Evolutionary conservation across 2,113 vertebrate genomes (phyloP).

Genomic region (Protobothrops mucrosquamatus): DNA sequence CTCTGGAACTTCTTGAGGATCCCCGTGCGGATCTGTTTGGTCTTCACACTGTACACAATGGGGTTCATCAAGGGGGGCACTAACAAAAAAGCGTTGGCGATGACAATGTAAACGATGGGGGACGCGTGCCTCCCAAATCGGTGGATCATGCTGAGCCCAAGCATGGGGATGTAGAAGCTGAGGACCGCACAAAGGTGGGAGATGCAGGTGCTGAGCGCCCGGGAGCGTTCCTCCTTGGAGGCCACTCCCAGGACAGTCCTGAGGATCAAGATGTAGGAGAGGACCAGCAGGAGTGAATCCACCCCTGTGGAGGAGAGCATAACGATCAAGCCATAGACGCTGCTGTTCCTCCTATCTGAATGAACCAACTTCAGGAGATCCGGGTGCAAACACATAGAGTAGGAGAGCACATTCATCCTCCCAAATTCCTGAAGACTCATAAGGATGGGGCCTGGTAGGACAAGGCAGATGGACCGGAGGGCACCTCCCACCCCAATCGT

Average conservation of each 20-base stretch:
- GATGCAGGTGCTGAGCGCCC: conserved; percentile 33
- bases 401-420: conserved; percentile 26
- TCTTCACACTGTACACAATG: conserved; percentile 51
- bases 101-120: conserved; percentile 4
- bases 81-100: conserved; percentile 50
- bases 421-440: conserved; percentile 48
- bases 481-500: conserved; percentile 23
- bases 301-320: conserved; percentile 32
- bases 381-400: conserved; percentile 59
- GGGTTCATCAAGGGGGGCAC: conserved; percentile 44
- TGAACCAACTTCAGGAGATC: conserved; percentile 33
- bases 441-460: conserved; percentile 10
- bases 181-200: conserved; percentile 48
- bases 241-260: conserved; percentile 31
- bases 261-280: conserved; percentile 45
- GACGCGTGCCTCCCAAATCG: conserved; percentile 39
- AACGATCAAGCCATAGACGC: rapidly evolving
- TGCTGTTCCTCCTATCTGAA: conserved; percentile 33
- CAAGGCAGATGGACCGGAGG: conserved; percentile 21
- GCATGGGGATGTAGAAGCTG: conserved; percentile 44
- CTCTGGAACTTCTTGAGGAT: conserved; percentile 15
- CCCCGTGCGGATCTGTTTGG: conserved; percentile 21
- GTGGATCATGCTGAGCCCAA: conserved; percentile 43
- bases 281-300: conserved; percentile 38
- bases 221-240: conserved; percentile 7